These are phyloP conservation scores for Morphnarchus princeps DNA, from an alignment of 2,113 vertebrate species.

Conservation along the genomic window DNA sequence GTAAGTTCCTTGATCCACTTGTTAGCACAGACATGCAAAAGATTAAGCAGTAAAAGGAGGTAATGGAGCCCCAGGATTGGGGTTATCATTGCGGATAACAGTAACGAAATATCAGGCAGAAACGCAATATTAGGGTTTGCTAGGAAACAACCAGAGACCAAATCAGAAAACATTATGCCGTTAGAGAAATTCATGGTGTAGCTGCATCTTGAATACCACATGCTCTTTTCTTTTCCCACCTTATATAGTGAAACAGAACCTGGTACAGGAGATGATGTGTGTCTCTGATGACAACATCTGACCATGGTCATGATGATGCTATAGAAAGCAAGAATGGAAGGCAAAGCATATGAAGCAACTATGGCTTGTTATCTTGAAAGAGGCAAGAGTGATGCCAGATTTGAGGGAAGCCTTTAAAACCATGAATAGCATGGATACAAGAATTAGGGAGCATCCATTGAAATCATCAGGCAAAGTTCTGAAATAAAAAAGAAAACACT, in stretches of 20 bases:
- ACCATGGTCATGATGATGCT: background rate
- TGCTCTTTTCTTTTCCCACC: background rate
- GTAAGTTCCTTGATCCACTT: background rate
- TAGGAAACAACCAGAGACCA: background rate
- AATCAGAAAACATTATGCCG: background rate
- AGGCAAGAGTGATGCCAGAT: background rate
- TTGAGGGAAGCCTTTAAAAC: background rate
- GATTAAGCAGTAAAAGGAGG: background rate
- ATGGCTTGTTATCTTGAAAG: background rate
- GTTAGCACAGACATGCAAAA: background rate
- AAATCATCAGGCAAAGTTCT: background rate
- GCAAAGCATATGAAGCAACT: background rate
- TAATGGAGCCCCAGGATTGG: background rate
- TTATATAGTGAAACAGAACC: background rate
- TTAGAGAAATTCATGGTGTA: background rate
- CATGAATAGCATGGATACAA: background rate
- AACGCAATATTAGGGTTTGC: background rate
- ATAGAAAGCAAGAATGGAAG: background rate
- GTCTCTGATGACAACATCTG: background rate
- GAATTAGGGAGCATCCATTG: background rate
- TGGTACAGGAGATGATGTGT: background rate
- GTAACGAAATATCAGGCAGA: background rate
- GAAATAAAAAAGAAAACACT: background rate
- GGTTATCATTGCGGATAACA: background rate
- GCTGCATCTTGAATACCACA: background rate